phyloP scores from a whole-genome alignment of 2,888 invertebrate genomes.

The Nephrotoma appendiculata region DNA sequence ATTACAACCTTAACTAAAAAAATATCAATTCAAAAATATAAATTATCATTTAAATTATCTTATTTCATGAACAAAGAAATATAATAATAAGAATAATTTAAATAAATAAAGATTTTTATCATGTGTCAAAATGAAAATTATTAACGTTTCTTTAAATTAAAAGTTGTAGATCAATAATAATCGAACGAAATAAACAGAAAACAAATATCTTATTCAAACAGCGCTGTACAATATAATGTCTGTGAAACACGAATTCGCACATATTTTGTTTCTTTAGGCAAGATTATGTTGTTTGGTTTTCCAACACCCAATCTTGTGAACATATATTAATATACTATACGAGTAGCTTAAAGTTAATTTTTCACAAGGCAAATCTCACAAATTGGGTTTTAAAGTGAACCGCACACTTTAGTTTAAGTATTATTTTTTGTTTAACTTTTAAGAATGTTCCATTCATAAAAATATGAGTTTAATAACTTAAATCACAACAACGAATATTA shows the following conservation, averaged over 20 bases:
- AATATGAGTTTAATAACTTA: not conserved
- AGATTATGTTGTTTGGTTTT: too few relatives aligned
- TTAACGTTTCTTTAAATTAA: not conserved
- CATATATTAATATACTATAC: not conserved
- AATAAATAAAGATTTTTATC: not conserved
- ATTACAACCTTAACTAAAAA: not conserved
- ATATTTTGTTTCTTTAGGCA: too few relatives aligned
- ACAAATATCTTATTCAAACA: not conserved
- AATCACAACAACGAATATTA: not conserved
- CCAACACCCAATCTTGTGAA: too few relatives aligned
- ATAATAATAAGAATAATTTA: not conserved
- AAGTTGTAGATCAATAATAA: not conserved
- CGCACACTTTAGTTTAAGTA: not conserved
- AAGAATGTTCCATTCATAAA: not conserved
- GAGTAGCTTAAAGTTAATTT: not conserved
- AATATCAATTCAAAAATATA: not conserved
- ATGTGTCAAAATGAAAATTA: not conserved
- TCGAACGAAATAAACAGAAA: not conserved
- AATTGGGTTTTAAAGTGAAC: not conserved
- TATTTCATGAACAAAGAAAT: not conserved
- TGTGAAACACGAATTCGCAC: too few relatives aligned
- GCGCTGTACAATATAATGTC: not conserved
- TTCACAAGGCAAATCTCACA: not conserved
- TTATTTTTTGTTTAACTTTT: not conserved
- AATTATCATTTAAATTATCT: not conserved